These are phyloP conservation scores for Bolinopsis microptera DNA, from an alignment of 37 sponge, comb jelly and placozoan genomes.

Conservation along the genomic window DNA sequence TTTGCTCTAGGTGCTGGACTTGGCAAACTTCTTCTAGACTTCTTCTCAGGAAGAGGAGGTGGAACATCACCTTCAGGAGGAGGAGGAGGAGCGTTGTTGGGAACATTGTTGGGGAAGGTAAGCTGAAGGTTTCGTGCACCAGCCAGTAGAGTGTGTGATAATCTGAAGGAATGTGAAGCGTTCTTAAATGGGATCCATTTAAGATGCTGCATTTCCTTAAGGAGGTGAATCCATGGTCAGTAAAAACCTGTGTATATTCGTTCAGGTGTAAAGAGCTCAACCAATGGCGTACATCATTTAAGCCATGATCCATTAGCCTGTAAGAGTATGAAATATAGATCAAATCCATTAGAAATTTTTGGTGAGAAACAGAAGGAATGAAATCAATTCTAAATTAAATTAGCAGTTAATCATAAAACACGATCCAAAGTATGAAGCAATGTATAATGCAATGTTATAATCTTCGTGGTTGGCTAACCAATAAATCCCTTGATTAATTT, in stretches of 20 bases:
- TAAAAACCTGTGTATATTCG: background rate
- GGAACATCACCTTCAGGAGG: background rate
- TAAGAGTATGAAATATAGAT: no score
- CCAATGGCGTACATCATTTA: conserved; percentile 27
- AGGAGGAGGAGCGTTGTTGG: background rate
- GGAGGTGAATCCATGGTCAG: background rate
- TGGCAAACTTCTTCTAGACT: background rate
- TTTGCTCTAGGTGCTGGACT: background rate
- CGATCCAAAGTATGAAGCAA: no score
- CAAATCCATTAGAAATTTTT: no score
- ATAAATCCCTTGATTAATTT: no score
- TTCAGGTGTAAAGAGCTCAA: background rate
- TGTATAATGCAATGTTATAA: no score
- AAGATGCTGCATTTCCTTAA: background rate
- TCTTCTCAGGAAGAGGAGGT: conserved; percentile 7
- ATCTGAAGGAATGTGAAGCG: background rate
- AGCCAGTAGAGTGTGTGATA: background rate
- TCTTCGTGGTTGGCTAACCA: no score
- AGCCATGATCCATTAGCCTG: conserved; percentile 21
- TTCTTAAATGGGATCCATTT: background rate
- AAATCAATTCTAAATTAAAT: no score
- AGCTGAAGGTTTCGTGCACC: background rate
- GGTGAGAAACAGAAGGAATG: no score
- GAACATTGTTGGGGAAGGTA: background rate
- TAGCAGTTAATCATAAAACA: no score